These are phyloP conservation scores for Myotis vivesi DNA, from an alignment of 2,797 vertebrate genomes.

Conservation along the genomic window DNA sequence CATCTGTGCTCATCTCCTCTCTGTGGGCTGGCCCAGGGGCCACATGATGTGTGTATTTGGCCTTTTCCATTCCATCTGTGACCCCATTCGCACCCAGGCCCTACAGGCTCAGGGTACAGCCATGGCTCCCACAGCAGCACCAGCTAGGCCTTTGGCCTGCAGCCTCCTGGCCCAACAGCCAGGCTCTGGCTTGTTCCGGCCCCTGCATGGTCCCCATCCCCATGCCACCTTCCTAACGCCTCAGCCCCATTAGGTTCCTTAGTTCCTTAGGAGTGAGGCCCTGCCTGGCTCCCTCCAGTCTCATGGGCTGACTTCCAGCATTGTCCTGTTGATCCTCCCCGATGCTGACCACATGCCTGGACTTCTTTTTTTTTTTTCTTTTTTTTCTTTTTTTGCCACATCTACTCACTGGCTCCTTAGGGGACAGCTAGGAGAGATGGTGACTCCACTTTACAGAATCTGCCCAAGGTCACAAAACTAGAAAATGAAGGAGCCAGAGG, in stretches of 20 bases:
- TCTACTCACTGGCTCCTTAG: not conserved
- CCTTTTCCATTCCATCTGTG: not conserved
- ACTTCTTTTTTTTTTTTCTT: not conserved
- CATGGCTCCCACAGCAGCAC: not conserved
- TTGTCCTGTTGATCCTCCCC: not conserved
- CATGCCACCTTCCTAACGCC: not conserved
- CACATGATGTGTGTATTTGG: fast-evolving
- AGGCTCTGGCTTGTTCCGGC: not conserved
- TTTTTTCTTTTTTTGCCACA: not conserved
- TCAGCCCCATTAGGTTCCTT: not conserved
- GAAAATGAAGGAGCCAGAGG: not conserved
- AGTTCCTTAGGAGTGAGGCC: not conserved
- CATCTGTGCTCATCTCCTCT: not conserved
- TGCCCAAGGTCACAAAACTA: not conserved
- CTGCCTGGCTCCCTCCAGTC: not conserved
- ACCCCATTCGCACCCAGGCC: not conserved
- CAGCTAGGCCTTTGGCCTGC: not conserved
- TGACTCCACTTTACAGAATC: not conserved
- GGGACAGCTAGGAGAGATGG: not conserved
- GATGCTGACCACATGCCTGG: not conserved
- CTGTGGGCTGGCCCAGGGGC: not conserved
- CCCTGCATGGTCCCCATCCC: not conserved
- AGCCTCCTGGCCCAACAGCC: not conserved
- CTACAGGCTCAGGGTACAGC: not conserved
- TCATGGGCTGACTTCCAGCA: not conserved